Conservation (phyloP, 2,888 invertebrate species). For the Glaucopsyche alexis region DNA sequence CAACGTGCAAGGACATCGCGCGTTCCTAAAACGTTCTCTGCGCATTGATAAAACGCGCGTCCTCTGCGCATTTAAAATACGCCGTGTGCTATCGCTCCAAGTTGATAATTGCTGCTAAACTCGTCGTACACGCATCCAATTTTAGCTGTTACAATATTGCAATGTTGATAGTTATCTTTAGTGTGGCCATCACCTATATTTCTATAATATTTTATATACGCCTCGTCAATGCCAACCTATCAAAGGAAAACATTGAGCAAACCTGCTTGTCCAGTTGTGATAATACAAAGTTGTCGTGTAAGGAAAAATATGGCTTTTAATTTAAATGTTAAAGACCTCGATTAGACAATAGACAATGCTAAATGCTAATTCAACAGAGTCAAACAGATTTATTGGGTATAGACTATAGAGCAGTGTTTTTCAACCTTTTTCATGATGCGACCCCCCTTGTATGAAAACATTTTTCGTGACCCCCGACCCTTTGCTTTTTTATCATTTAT, state of each 20-base stretch:
- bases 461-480: too few relatives aligned
- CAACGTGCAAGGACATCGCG: too few relatives aligned
- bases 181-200: neutral
- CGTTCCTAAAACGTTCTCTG: too few relatives aligned
- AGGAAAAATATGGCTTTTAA: neutral
- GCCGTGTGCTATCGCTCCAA: neutral
- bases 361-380: neutral
- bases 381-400: too few relatives aligned
- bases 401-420: too few relatives aligned
- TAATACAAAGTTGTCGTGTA: neutral
- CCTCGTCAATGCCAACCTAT: neutral
- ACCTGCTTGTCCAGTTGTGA: slow-evolving; percentile 4
- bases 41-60: too few relatives aligned
- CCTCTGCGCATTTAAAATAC: too few relatives aligned
- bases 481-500: too few relatives aligned
- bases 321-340: neutral
- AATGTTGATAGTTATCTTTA: slow-evolving; percentile 1
- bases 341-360: neutral
- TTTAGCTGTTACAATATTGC: neutral
- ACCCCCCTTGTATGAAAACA: too few relatives aligned
- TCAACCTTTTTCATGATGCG: too few relatives aligned
- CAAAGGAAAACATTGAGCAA: neutral
- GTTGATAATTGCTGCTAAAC: neutral
- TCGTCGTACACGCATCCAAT: neutral
- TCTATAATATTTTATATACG: neutral